These are phyloP conservation scores for Mormoops blainvillei DNA, from an alignment of 2,113 vertebrate genomes.

Conservation along the genomic window DNA sequence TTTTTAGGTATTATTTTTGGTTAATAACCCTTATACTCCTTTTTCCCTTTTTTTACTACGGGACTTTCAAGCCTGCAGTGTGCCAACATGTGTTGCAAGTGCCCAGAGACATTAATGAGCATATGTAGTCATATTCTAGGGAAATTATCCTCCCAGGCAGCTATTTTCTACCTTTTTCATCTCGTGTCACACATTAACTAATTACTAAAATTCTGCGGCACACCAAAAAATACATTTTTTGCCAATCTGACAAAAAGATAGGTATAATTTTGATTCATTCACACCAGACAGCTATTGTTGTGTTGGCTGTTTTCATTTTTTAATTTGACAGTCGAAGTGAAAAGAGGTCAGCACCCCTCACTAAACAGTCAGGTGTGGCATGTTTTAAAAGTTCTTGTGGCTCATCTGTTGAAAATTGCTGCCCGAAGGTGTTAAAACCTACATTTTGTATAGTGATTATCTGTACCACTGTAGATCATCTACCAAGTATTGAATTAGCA, in stretches of 20 bases:
- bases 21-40: background rate
- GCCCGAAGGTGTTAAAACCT: background rate
- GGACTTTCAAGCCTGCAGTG: background rate
- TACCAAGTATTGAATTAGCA: background rate
- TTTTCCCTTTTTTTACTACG: background rate
- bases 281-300: background rate
- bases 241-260: background rate
- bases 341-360: background rate
- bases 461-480: background rate
- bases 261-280: background rate
- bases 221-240: background rate
- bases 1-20: background rate
- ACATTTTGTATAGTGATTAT: too few relatives aligned
- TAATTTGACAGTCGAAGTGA: background rate
- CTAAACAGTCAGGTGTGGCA: background rate
- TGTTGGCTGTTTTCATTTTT: background rate
- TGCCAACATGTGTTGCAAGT: background rate
- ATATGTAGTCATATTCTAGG: background rate
- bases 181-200: background rate
- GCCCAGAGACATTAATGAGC: background rate
- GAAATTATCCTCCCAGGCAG: background rate
- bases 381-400: background rate
- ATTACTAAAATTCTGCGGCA: background rate
- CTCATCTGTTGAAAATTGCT: background rate
- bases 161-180: background rate